Percentiles rank a stretch among this genome's conserved stretches.
Conservation (phyloP, 2,888 invertebrate genomes). For the Noctua janthe region DNA sequence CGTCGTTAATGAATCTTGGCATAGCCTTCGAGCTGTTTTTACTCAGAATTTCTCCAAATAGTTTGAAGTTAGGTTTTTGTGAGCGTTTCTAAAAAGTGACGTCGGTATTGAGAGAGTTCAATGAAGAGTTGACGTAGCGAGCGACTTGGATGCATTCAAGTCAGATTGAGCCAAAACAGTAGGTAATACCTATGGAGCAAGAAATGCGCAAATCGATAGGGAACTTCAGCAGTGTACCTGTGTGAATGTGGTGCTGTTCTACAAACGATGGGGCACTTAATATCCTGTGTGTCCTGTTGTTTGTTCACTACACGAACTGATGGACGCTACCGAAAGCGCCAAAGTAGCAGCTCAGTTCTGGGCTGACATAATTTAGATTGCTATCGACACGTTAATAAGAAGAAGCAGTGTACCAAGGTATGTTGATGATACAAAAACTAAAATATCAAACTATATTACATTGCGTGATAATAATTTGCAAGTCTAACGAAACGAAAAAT, state of each 20-base stretch:
- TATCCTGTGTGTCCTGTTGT: too few relatives aligned
- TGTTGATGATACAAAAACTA: not conserved
- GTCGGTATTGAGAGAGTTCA: not conserved
- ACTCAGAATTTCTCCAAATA: not conserved
- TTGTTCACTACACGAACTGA: too few relatives aligned
- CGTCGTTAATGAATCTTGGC: not conserved
- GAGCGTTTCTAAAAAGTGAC: not conserved
- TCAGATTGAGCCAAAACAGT: not conserved
- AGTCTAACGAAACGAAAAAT: not conserved
- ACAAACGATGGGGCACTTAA: too few relatives aligned
- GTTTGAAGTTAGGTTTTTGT: not conserved
- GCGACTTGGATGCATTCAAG: not conserved
- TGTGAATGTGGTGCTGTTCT: too few relatives aligned
- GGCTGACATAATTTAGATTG: too few relatives aligned
- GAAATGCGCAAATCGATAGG: too few relatives aligned
- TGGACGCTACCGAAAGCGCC: too few relatives aligned
- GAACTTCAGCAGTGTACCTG: too few relatives aligned
- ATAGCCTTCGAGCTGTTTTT: conserved; percentile 2
- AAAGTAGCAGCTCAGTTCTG: too few relatives aligned
- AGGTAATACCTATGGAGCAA: too few relatives aligned
- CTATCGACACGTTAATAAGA: too few relatives aligned
- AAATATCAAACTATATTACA: not conserved
- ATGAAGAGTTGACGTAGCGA: not conserved
- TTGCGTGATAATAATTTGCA: not conserved
- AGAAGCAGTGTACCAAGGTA: too few relatives aligned